A percentile compares a stretch with the other conserved stretches of the same genome.
Evolutionary conservation across 1,140 invertebrate genomes (phyloP).

Genomic region (Aphis gossypii): DNA sequence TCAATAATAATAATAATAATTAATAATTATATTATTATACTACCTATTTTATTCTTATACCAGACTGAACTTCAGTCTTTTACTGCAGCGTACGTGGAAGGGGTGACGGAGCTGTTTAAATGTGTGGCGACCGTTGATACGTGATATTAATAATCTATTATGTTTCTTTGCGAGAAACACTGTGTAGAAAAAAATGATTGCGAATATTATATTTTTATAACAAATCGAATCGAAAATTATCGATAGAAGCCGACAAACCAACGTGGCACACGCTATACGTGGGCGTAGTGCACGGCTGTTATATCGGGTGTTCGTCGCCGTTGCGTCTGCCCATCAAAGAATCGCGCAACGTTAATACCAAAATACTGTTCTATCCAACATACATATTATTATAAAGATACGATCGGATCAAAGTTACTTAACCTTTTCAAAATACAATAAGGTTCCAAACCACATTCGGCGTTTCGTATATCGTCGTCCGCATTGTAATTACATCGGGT

Average conservation of each 20-base stretch:
- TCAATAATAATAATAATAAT: slow-evolving; percentile 1
- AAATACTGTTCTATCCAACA: neutral
- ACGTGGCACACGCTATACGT: neutral
- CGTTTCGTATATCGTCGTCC: neutral
- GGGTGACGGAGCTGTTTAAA: neutral
- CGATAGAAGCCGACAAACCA: neutral
- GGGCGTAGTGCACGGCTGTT: neutral
- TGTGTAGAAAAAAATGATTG: neutral
- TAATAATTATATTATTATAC: neutral
- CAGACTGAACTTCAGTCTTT: neutral
- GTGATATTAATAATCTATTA: neutral
- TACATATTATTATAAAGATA: neutral
- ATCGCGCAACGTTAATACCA: neutral
- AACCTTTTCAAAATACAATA: neutral
- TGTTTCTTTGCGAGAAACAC: neutral
- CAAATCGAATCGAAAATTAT: neutral
- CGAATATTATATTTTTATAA: neutral
- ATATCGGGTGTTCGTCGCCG: neutral
- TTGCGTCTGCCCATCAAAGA: neutral
- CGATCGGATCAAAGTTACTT: neutral
- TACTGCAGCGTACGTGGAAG: no score
- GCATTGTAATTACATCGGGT: neutral
- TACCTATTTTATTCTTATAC: neutral
- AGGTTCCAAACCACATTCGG: neutral
- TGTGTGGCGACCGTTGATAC: neutral